Evolutionary conservation across 2,113 vertebrate species (phyloP), one percentile per base, ranked within the genome.

Genomic region (Rhinopomastus cyanomelas): DNA sequence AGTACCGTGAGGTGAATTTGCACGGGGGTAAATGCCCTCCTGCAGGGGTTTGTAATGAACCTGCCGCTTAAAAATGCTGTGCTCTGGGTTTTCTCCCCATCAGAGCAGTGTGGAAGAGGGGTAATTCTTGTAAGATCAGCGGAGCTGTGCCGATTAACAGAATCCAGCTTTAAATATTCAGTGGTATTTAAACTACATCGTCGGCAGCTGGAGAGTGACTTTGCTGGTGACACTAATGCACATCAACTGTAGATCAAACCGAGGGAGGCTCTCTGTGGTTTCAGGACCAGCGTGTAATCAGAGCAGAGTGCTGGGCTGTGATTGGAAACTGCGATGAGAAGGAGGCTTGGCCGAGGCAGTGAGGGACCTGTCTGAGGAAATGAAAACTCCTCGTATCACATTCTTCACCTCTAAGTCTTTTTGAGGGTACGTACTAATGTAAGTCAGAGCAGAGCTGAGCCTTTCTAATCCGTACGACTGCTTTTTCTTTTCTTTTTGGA

Each of bases 341-440:
- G 89, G 60, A 87, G 84, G 62, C 74, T 88, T 88, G 88, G 74
- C 85, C 5, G 26, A 55, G 30, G 83, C 44, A 51, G 59, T 74
- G 74, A 87, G 76, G 61, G 85, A 85, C 81, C 73, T 74, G 85
- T 83, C 79, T 91, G 89, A 93, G 92, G 94, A 95, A 90, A 95
- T 86, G 81, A 91, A 42, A 95, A 94, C 88, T 95, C 71, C 84
- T 87, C 53, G 2, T 88, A 90, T 92, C 88, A 30, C 90, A 44
- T 94, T 95, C 92, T n/a, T 86, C 81, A 77, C 93, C 86, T 94
- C 29, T 81, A 88, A 69, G 65, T 89, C 89, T 83, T 91, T 11
- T 55, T 84, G 74, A 90, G 89, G n/a, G 46, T 83, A 57, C 88
- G 79, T n/a, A 21, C 51, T 87, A 61, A 76, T 30, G 51, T 92